phyloP scores from a whole-genome alignment of 1,140 invertebrate genomes.

The Bombus difficillimus region DNA sequence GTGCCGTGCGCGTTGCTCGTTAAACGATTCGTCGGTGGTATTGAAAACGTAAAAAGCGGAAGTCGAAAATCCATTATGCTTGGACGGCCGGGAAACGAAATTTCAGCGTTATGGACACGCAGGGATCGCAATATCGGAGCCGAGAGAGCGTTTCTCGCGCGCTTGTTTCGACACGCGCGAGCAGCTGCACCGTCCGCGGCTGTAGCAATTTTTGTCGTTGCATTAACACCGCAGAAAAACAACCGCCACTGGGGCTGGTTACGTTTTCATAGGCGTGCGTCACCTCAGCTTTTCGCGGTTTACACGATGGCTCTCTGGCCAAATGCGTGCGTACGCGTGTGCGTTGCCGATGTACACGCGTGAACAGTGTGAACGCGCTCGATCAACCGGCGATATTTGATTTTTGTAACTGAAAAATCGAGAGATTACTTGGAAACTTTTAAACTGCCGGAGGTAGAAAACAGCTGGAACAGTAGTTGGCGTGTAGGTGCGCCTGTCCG shows the following conservation, averaged over 20 bases:
- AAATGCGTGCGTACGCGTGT: too few relatives aligned
- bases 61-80: slow-evolving; percentile 43
- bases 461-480: neutral
- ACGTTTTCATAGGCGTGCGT: slow-evolving; percentile 20
- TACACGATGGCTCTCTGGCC: neutral
- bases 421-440: slow-evolving; percentile 33
- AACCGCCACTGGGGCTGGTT: slow-evolving; percentile 14
- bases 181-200: slow-evolving; percentile 13
- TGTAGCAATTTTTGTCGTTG: slow-evolving; percentile 44
- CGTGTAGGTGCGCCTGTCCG: too few relatives aligned
- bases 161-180: slow-evolving; percentile 36
- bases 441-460: slow-evolving; percentile 1
- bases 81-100: slow-evolving; percentile 53
- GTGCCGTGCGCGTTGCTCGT: slow-evolving; percentile 6
- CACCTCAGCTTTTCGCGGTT: slow-evolving; percentile 19
- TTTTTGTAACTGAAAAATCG: slow-evolving; percentile 22
- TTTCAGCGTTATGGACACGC: slow-evolving; percentile 49
- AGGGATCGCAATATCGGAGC: slow-evolving; percentile 36
- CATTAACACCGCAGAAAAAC: slow-evolving; percentile 49
- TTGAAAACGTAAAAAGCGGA: slow-evolving; percentile 42
- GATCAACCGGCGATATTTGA: slow-evolving; percentile 14
- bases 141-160: neutral
- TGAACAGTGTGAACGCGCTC: too few relatives aligned
- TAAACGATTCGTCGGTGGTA: slow-evolving; percentile 44
- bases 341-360: neutral